Percentiles rank a stretch among this genome's conserved stretches.
Evolutionary conservation across 2,113 vertebrate species (phyloP).

Genomic region (Petroica traversi): DNA sequence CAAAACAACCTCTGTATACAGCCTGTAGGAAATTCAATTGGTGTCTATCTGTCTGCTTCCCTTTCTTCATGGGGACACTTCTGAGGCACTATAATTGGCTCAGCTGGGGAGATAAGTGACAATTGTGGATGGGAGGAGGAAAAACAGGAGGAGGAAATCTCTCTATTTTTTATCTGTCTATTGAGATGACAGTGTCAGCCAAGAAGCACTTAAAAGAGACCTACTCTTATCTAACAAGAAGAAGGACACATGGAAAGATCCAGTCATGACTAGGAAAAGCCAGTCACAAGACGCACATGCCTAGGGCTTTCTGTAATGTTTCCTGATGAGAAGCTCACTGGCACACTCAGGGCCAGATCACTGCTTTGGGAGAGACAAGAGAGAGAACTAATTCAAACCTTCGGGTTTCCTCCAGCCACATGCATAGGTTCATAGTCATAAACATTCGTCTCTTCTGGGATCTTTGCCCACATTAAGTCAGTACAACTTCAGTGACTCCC

Average conservation of each 20-base stretch:
- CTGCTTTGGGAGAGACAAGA: not conserved
- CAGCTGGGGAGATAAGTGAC: constrained; percentile 1
- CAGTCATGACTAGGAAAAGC: not conserved
- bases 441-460: not conserved
- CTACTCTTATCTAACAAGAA: not conserved
- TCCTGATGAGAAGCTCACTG: not conserved
- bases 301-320: not conserved
- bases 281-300: not conserved
- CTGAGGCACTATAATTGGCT: constrained; percentile 39
- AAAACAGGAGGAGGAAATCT: constrained; percentile 12
- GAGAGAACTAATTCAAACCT: not conserved
- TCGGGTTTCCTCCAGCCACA: rapidly evolving
- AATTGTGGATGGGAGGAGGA: not conserved
- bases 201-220: constrained; percentile 28
- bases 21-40: constrained; percentile 45
- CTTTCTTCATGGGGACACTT: not conserved
- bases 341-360: not conserved
- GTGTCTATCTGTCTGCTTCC: constrained; percentile 23
- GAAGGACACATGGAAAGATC: constrained; percentile 1
- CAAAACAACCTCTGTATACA: constrained; percentile 20
- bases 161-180: not conserved
- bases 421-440: not conserved
- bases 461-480: not conserved
- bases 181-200: not conserved
- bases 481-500: not conserved